phyloP scores from a whole-genome alignment of 2,113 vertebrate species.

The Callipepla squamata region DNA sequence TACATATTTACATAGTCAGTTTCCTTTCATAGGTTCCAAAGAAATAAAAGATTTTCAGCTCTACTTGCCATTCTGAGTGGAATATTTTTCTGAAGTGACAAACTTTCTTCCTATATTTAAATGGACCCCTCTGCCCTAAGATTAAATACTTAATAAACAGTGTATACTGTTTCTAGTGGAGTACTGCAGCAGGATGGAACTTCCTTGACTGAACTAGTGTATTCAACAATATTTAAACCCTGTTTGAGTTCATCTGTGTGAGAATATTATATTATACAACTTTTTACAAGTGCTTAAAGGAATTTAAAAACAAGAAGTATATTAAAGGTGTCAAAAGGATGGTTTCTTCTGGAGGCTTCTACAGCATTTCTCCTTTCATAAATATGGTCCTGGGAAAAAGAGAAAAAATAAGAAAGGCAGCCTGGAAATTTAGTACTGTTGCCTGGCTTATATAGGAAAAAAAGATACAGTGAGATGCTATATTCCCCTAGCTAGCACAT shows the following conservation, averaged over 20 bases:
- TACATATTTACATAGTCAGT: not conserved
- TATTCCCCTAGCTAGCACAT: slow-evolving; percentile 21
- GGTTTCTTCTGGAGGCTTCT: not conserved
- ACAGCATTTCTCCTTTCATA: not conserved
- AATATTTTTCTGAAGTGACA: not conserved
- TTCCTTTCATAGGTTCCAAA: not conserved
- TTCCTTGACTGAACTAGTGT: not conserved
- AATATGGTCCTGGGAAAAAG: not conserved
- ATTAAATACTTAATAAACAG: not conserved
- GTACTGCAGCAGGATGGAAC: not conserved
- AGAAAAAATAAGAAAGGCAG: accelerated
- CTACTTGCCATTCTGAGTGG: not conserved
- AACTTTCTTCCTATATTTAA: not conserved
- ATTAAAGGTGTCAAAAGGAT: not conserved
- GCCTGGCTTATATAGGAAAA: not conserved
- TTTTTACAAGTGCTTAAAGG: not conserved
- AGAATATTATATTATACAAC: not conserved
- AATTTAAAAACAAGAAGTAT: not conserved
- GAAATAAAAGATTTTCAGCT: not conserved
- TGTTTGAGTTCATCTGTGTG: not conserved
- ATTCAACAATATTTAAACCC: not conserved
- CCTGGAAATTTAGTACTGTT: slow-evolving; percentile 11
- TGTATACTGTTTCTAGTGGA: not conserved
- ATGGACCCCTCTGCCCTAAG: not conserved
- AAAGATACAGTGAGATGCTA: not conserved